Percentiles rank a stretch among this genome's conserved stretches.
These are phyloP conservation scores for Sarcophaga subvicina DNA, from an alignment of 2,888 invertebrate species.

Conservation along the genomic window DNA sequence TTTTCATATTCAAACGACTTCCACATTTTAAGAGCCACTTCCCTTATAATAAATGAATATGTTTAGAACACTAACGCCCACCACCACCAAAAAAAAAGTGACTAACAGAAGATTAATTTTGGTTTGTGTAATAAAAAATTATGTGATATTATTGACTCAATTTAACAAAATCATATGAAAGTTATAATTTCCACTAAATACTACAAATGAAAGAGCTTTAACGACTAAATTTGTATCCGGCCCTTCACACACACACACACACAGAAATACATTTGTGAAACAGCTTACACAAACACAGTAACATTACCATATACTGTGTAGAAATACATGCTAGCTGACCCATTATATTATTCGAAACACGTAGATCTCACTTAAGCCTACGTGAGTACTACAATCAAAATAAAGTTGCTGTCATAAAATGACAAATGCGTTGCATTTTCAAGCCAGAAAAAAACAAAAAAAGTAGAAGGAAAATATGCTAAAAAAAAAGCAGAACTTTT, in stretches of 20 bases:
- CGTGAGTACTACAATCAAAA: conserved; percentile 71
- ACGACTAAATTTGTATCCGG: no score
- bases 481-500: conserved; percentile 34
- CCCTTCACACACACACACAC: not conserved
- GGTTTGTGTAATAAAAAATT: conserved; percentile 33
- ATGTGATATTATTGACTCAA: conserved; percentile 56
- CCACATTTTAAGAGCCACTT: no score
- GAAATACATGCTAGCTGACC: conserved; percentile 35
- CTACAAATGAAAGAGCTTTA: not conserved
- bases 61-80: no score
- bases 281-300: conserved; percentile 28
- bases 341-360: conserved; percentile 68
- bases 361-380: conserved; percentile 72
- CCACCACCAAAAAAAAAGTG: no score
- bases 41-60: no score
- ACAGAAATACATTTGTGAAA: conserved; percentile 42
- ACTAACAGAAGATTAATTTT: conserved; percentile 31
- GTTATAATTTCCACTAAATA: conserved; percentile 42
- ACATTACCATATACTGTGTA: conserved; percentile 21
- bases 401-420: conserved; percentile 71
- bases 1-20: no score
- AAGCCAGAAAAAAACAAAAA: conserved; percentile 50
- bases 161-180: conserved; percentile 58
- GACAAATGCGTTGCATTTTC: conserved; percentile 69
- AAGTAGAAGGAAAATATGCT: conserved; percentile 34